These are phyloP conservation scores for Athene cunicularia DNA, from an alignment of 2,113 vertebrate genomes.

Conservation along the genomic window DNA sequence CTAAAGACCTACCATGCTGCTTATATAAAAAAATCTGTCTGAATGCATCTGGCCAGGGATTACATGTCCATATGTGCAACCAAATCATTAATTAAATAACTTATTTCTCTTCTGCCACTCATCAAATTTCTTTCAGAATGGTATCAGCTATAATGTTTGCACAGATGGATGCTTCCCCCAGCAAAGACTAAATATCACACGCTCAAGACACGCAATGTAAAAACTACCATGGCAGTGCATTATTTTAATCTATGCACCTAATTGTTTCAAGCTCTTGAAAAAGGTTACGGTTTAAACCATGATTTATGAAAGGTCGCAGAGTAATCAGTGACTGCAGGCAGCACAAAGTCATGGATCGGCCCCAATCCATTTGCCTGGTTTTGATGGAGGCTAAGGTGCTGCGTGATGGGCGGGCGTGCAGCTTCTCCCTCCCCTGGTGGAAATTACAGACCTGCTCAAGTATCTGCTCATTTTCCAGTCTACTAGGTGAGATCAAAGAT, in stretches of 20 bases:
- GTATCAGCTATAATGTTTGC: not conserved
- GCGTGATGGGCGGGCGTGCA: not conserved
- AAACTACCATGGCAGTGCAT: not conserved
- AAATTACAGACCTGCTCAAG: not conserved
- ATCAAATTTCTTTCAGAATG: not conserved
- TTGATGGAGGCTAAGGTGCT: not conserved
- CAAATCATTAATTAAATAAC: not conserved
- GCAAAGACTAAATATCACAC: not conserved
- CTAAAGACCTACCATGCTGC: not conserved
- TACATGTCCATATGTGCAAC: not conserved
- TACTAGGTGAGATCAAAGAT: not conserved
- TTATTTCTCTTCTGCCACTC: not conserved
- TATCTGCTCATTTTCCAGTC: not conserved
- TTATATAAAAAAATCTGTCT: not conserved
- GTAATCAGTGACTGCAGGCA: not conserved
- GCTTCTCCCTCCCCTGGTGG: accelerated
- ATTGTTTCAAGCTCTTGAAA: not conserved
- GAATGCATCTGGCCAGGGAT: not conserved
- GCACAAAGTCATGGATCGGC: not conserved
- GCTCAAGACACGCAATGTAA: not conserved
- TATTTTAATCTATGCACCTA: not conserved
- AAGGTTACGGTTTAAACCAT: not conserved
- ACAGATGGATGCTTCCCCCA: not conserved
- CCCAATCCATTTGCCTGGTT: not conserved
- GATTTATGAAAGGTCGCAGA: not conserved